phyloP scores from a whole-genome alignment of 2,113 vertebrate species.

The Tiliqua scincoides region DNA sequence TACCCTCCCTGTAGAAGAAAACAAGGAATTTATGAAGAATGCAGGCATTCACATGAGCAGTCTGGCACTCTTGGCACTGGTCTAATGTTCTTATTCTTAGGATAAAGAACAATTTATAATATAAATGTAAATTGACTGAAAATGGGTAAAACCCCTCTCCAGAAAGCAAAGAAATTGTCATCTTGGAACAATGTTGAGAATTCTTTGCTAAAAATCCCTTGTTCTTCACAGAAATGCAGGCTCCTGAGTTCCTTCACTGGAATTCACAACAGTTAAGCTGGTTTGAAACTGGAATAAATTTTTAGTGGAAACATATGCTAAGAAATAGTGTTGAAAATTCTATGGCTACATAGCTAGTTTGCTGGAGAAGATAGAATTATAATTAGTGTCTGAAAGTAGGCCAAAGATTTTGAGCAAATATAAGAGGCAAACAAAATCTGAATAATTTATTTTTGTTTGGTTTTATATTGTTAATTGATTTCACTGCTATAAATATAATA shows the following conservation, averaged over 20 bases:
- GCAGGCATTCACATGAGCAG: not conserved
- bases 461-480: constrained; percentile 54
- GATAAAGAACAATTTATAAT: not conserved
- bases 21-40: too few relatives aligned
- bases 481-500: constrained; percentile 50
- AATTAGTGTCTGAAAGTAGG: constrained; percentile 56
- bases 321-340: constrained; percentile 18
- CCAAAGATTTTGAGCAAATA: constrained; percentile 47
- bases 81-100: not conserved
- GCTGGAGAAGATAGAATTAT: constrained; percentile 42
- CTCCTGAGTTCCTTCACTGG: not conserved
- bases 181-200: not conserved
- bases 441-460: constrained; percentile 56
- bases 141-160: not conserved
- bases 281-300: not conserved
- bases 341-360: not conserved
- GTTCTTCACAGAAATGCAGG: not conserved
- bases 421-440: constrained; percentile 44
- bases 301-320: not conserved
- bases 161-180: not conserved
- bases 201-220: not conserved
- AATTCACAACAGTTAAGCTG: not conserved
- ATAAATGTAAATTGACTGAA: not conserved
- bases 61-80: not conserved
- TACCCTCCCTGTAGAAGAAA: too few relatives aligned